These are phyloP conservation scores for Lottia gigantea DNA, from an alignment of 2,888 invertebrate genomes.

Conservation along the genomic window DNA sequence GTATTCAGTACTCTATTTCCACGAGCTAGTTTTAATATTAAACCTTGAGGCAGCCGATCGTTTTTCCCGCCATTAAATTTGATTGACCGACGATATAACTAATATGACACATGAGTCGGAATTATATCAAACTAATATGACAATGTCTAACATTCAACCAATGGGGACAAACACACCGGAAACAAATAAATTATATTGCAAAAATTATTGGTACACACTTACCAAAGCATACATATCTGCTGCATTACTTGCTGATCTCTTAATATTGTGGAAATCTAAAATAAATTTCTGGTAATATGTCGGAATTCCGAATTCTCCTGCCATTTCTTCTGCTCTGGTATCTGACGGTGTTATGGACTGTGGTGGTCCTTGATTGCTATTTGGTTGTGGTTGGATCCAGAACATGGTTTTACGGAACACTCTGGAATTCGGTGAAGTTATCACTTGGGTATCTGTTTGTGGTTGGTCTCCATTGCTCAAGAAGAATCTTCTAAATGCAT, in stretches of 20 bases:
- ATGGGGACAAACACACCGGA: no score
- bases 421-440: neutral
- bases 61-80: no score
- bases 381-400: neutral
- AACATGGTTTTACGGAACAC: constrained; percentile 1
- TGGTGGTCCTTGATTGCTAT: no score
- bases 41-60: no score
- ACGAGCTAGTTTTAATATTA: no score
- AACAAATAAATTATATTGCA: no score
- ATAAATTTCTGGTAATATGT: neutral
- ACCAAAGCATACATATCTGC: constrained; percentile 19
- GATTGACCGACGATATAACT: no score
- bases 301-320: neutral
- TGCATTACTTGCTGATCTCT: neutral
- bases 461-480: neutral
- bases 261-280: constrained; percentile 7
- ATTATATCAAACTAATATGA: no score
- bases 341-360: neutral
- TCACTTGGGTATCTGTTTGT: neutral
- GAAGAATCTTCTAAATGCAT: no score
- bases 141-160: no score
- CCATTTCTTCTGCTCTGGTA: neutral
- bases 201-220: neutral
- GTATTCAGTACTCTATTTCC: no score
- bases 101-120: no score